A percentile compares a stretch with the other conserved stretches of the same genome.
Evolutionary conservation across 2,113 vertebrate genomes (phyloP).

Genomic region (Malurus alboscapulatus): DNA sequence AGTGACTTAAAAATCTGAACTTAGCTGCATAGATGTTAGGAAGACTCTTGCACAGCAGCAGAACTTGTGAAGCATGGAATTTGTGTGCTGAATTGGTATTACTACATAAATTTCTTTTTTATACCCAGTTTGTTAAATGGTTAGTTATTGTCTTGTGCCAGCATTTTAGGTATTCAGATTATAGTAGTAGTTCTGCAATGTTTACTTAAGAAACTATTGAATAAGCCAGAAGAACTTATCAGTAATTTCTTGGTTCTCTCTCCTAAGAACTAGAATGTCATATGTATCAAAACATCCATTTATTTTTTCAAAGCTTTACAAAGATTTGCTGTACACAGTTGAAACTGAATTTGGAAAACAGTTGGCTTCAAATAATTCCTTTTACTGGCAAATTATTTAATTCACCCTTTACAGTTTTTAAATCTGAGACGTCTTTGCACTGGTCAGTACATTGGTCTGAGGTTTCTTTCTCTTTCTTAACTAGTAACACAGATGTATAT

Average conservation of each 20-base stretch:
- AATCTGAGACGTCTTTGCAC: not conserved
- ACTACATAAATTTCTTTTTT: slow-evolving; percentile 47
- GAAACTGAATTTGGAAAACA: not conserved
- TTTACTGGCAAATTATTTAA: not conserved
- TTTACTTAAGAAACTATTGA: slow-evolving; percentile 29
- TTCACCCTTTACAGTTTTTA: not conserved
- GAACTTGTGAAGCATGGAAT: slow-evolving; percentile 61
- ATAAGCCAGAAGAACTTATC: not conserved
- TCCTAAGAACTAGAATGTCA: not conserved
- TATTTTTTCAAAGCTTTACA: not conserved
- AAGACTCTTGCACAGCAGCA: slow-evolving; percentile 55
- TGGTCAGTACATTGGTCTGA: not conserved
- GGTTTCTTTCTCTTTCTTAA: not conserved
- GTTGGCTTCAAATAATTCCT: slow-evolving; percentile 2
- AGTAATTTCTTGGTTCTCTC: not conserved
- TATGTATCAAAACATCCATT: not conserved
- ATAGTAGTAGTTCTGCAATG: slow-evolving; percentile 5
- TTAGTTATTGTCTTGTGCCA: slow-evolving; percentile 36
- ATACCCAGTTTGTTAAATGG: slow-evolving; percentile 46
- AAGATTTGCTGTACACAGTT: slow-evolving; percentile 5
- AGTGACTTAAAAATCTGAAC: slow-evolving; percentile 25
- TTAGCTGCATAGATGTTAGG: slow-evolving; percentile 24
- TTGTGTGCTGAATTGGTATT: slow-evolving; percentile 58
- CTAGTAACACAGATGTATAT: not conserved
- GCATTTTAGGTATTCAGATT: slow-evolving; percentile 21